Conservation (phyloP, 2,797 vertebrate genomes). For the Helarctos malayanus region DNA sequence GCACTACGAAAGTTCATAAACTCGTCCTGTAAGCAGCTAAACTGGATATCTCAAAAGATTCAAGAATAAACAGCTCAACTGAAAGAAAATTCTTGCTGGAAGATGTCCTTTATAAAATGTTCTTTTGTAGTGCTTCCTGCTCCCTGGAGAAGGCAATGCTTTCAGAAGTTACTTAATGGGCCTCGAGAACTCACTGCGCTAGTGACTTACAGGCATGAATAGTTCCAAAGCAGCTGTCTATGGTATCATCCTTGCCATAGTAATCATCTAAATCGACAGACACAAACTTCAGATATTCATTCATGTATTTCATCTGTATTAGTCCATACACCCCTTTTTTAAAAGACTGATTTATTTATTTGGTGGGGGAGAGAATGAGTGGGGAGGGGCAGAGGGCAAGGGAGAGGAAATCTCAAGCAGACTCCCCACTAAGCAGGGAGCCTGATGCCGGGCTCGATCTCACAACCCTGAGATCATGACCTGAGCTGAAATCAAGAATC, state of each 20-base stretch:
- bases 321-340: not conserved
- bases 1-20: conserved; percentile 30
- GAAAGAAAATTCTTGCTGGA: conserved; percentile 61
- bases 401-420: not conserved
- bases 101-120: conserved; percentile 66
- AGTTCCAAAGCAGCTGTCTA: conserved; percentile 17
- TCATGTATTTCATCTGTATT: conserved; percentile 10
- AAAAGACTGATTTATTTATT: not conserved
- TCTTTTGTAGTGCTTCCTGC: conserved; percentile 45
- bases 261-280: conserved; percentile 50
- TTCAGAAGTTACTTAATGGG: conserved; percentile 62
- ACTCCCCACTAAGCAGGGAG: not conserved
- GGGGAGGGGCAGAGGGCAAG: too few relatives aligned
- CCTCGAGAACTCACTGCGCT: conserved; percentile 62
- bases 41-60: conserved; percentile 35
- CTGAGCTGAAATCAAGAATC: not conserved
- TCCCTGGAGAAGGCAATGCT: conserved; percentile 53
- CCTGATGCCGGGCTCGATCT: not conserved
- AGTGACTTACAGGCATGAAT: not conserved
- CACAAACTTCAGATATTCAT: conserved; percentile 13
- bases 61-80: conserved; percentile 54
- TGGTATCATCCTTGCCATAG: not conserved
- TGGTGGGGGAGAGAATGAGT: not conserved
- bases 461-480: not conserved
- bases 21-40: conserved; percentile 41